These are phyloP conservation scores for Apocheima hispidaria DNA, from an alignment of 2,888 invertebrate species.

Conservation along the genomic window DNA sequence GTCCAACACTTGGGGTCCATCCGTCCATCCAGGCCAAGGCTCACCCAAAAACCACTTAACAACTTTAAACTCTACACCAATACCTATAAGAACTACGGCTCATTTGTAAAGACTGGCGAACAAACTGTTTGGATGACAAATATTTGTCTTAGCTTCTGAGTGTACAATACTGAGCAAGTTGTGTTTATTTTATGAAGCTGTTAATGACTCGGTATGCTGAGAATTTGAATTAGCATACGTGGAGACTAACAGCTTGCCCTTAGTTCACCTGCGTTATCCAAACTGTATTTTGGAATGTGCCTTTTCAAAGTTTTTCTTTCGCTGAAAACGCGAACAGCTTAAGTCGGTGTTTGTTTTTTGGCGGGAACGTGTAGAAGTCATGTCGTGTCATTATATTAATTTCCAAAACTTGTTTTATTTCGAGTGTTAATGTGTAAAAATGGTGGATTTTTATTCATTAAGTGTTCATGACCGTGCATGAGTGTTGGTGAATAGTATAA, in stretches of 20 bases:
- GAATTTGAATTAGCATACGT: conserved; percentile 13
- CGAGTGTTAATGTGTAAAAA: no score
- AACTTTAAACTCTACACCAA: conserved; percentile 9
- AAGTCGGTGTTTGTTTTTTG: not conserved
- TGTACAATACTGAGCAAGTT: conserved; percentile 13
- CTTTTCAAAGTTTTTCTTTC: not conserved
- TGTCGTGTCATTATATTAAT: no score
- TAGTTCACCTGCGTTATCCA: not conserved
- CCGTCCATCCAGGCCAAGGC: conserved; percentile 24
- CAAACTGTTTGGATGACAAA: conserved; percentile 19
- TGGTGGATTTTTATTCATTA: no score
- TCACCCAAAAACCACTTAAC: not conserved
- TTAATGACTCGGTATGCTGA: conserved; percentile 17
- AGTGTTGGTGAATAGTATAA: no score
- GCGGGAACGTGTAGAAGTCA: no score
- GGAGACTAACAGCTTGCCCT: not conserved
- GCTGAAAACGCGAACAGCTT: not conserved
- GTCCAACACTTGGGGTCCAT: conserved; percentile 22
- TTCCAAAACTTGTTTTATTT: no score
- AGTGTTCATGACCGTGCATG: no score
- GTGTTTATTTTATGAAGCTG: conserved; percentile 20
- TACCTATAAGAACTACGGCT: not conserved
- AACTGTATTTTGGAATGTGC: no score
- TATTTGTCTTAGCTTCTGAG: conserved; percentile 27
- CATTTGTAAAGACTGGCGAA: conserved; percentile 6